Evolutionary conservation across 2,797 vertebrate genomes (phyloP).

Genomic region (Capromys pilorides): DNA sequence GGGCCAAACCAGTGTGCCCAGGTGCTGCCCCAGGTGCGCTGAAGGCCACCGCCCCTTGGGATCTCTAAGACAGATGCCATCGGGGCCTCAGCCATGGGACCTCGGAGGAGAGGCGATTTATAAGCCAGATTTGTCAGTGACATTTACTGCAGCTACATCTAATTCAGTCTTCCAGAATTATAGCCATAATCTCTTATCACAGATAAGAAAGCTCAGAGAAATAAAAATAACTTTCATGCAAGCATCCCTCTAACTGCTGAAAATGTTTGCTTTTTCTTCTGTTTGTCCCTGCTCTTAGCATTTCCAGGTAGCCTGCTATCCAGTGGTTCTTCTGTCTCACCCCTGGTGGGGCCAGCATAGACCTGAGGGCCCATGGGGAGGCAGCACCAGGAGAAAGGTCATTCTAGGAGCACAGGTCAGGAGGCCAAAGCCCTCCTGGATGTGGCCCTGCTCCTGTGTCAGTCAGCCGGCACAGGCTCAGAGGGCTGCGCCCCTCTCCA

Average conservation of each 20-base stretch:
- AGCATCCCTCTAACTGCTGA: neutral
- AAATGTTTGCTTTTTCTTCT: neutral
- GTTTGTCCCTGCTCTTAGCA: neutral
- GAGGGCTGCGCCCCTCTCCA: neutral
- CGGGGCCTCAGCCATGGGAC: neutral
- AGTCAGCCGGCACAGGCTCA: neutral
- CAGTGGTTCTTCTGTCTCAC: neutral
- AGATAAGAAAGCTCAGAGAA: neutral
- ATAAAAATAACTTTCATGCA: neutral
- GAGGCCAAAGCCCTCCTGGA: neutral
- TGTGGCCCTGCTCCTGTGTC: neutral
- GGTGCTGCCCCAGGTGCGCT: neutral
- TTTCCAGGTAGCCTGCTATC: neutral
- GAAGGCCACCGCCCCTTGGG: neutral
- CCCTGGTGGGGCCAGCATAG: neutral
- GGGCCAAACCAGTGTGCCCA: neutral
- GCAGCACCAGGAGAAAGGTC: neutral
- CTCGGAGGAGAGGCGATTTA: neutral
- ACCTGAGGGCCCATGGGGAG: neutral
- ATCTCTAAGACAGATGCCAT: neutral
- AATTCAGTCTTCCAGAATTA: neutral
- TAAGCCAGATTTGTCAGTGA: neutral
- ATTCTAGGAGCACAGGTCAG: neutral
- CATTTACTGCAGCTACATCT: neutral
- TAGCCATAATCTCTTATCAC: neutral